phyloP scores from a whole-genome alignment of 1,140 invertebrate species.

The Eciton burchellii region DNA sequence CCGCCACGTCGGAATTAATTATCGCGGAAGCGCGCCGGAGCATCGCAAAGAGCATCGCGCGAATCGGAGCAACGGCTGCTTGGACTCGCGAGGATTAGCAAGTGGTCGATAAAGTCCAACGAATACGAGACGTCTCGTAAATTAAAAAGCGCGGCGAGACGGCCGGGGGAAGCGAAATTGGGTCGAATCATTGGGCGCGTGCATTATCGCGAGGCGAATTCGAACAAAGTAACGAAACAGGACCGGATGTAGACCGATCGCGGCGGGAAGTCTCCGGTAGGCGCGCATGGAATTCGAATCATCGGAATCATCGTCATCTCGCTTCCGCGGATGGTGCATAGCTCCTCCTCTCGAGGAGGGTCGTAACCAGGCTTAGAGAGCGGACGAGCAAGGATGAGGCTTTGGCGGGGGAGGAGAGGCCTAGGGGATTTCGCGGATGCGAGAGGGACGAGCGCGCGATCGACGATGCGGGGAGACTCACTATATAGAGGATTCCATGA shows the following conservation, averaged over 20 bases:
- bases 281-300: background rate
- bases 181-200: background rate
- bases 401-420: slow-evolving; percentile 49
- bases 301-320: no score
- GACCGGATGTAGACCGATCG: background rate
- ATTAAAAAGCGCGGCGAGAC: background rate
- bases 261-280: background rate
- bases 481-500: slow-evolving; percentile 51
- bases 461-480: background rate
- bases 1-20: slow-evolving; percentile 37
- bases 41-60: background rate
- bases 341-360: background rate
- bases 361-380: slow-evolving; percentile 15
- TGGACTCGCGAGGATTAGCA: background rate
- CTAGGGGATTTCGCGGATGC: slow-evolving; percentile 48
- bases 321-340: no score
- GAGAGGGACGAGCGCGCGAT: slow-evolving; percentile 27
- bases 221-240: background rate
- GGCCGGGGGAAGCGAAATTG: background rate
- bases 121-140: background rate
- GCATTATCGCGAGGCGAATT: background rate
- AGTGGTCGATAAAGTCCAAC: slow-evolving; percentile 9
- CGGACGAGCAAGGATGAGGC: slow-evolving; percentile 34
- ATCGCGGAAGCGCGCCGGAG: slow-evolving; percentile 17
- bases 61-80: background rate